Evolutionary conservation across 2,888 invertebrate species (phyloP), one percentile per base, ranked within the genome.

Genomic region (Slavum lentiscoides): DNA sequence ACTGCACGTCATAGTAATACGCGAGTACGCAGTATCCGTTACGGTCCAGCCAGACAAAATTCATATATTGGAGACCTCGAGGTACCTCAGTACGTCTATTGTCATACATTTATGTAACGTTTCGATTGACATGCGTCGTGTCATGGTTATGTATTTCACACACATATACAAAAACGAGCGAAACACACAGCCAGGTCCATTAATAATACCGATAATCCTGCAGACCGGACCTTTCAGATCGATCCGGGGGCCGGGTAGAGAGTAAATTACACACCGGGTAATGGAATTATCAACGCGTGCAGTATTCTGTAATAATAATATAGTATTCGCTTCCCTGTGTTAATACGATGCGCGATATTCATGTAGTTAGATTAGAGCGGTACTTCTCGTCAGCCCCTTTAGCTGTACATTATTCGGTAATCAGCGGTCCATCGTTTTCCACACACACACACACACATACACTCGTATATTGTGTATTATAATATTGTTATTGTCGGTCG

Each of bases 221-320:
- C 23, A 64, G 37, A 53, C 37, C 23, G 15, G 59, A 69, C 30
- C 30, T 69, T 53, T 75, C 58, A 17, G 61, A 64, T 53, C 64
- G 15, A 64, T 5, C 2, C n/a, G 23, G 53, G 30, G 30, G n/a
- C n/a, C n/a, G n/a, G 30, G 30, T 30, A n/a, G 30, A 30, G 30
- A 30, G 30, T 30, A 30, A 30, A 30, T 30, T 30, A 30, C 30
- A 30, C 4, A 30, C 30, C 30, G 30, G 15, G 55, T 76, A 61
- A 76, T 59, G 49, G 68, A 61, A 49, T 30, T 61, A 68, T 69
- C 30, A 59, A 68, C 49, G 30, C 30, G 21, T 43, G 13, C 11
- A 11, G 49, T 59, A 30, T 30, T 30, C 30, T 30, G 30, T 30
- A 30, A 30, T 30, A 30, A 30, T 30, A 30, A 30, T 30, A 30